A percentile compares a stretch with the other conserved stretches of the same genome.
Conservation (phyloP, 2,888 invertebrate genomes). For the Pachliopta kotzebuea region DNA sequence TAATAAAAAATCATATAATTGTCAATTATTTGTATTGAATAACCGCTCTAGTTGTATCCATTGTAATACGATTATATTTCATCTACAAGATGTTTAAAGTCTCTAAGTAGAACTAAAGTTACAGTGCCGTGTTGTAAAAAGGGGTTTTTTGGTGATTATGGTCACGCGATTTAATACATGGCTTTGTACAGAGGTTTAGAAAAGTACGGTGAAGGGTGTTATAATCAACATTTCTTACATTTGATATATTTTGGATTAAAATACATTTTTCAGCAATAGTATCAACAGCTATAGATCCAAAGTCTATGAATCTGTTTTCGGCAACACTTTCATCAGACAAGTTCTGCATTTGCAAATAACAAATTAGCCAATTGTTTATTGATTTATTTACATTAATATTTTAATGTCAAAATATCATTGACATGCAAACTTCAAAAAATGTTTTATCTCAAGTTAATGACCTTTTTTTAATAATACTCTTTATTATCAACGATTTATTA, state of each 20-base stretch:
- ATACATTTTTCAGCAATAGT: constrained; percentile 51
- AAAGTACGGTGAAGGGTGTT: neutral
- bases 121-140: neutral
- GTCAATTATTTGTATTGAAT: neutral
- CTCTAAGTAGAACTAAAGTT: neutral
- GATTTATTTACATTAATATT: neutral
- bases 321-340: constrained; percentile 48
- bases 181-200: too few relatives aligned
- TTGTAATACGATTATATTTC: neutral
- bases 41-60: neutral
- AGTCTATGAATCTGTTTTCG: constrained; percentile 54
- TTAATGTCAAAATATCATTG: neutral
- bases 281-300: constrained; percentile 61
- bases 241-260: constrained; percentile 50
- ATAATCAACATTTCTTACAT: constrained; percentile 43
- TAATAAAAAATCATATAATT: neutral
- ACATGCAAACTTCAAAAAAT: neutral
- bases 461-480: neutral
- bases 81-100: neutral
- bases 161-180: too few relatives aligned
- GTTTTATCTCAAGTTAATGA: neutral
- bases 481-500: neutral
- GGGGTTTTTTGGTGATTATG: too few relatives aligned
- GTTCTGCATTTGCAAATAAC: constrained; percentile 39
- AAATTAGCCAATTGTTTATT: too few relatives aligned